These are phyloP conservation scores for Cylas formicarius DNA, from an alignment of 1,140 invertebrate species.

Conservation along the genomic window DNA sequence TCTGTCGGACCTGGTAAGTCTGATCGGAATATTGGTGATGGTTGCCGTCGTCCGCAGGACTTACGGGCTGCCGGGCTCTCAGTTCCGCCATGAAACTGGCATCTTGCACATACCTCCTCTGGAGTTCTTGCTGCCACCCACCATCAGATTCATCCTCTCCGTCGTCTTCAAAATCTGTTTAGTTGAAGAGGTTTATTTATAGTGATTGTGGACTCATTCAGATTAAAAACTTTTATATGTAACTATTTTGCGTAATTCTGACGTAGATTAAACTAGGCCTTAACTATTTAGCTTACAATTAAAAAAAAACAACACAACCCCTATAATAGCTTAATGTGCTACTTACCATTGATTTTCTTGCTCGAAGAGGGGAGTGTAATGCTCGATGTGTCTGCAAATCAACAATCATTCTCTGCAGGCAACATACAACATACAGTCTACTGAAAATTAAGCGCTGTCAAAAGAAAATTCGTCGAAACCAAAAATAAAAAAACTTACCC, in stretches of 20 bases:
- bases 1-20: conserved; percentile 18
- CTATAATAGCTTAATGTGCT: conserved; percentile 17
- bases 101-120: conserved; percentile 56
- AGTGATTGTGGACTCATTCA: not conserved
- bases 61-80: conserved; percentile 46
- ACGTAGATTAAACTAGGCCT: not conserved
- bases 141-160: conserved; percentile 50
- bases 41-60: conserved; percentile 30
- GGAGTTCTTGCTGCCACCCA: conserved; percentile 58
- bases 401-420: conserved; percentile 40
- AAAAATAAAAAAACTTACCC: conserved; percentile 22
- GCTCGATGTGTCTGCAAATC: conserved; percentile 16
- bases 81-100: conserved; percentile 57
- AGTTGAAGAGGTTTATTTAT: not conserved
- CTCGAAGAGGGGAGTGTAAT: conserved; percentile 4
- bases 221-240: not conserved
- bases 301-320: conserved; percentile 15
- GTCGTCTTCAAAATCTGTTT: conserved; percentile 43
- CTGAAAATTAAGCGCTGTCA: conserved; percentile 19
- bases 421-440: conserved; percentile 40
- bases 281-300: not conserved
- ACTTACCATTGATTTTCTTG: conserved; percentile 1
- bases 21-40: conserved; percentile 20
- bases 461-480: conserved; percentile 14
- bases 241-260: conserved; percentile 1